Evolutionary conservation across 2,797 vertebrate species (phyloP), one percentile per base, ranked within the genome.

Genomic region (Cheirogaleus major): DNA sequence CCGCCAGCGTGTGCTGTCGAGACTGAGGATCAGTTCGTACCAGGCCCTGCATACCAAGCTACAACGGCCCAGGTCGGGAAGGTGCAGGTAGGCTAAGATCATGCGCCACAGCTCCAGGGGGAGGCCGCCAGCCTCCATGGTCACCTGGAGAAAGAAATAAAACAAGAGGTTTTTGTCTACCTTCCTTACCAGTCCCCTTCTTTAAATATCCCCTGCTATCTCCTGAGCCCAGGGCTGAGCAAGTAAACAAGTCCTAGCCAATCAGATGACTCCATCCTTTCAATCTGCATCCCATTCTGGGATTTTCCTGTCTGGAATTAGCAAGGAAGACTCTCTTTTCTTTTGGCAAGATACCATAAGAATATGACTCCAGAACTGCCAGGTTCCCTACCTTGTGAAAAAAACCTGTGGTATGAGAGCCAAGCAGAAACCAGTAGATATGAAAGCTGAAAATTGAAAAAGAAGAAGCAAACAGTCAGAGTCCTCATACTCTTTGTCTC

Each of bases 1-100:
- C n/a, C 99, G 99, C 99, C 99, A 99, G 91, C 99, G 99, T 0
- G 99, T 99, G 96, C 99, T 99, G 81, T 99, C 99, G 20, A 99
- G 98, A 48, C 99, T 99, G 95, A 99, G 98, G 93, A 99, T 97
- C 32, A 99, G 99, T 52, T 99, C 99, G 0, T 98, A 95, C 99
- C 99, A 99, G 38, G 99, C 99, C 43, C 98, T 98, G 98, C 99
- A 99, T 91, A 99, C 99, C 98, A 99, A 97, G 98, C 99, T 99
- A 98, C 99, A 99, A 95, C 99, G 99, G 91, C 99, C 99, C 96
- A 99, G 98, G 97, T 99, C 99, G 0, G 99, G 98, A 63, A 99
- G 99, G 69, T 98, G 98, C 38, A 99, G 98, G 95, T 99, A 99
- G 82, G 99, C 99, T 84, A 99, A 95, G 93, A 99, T 99, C 75